These are phyloP conservation scores for Monopterus albus DNA, from an alignment of 2,113 vertebrate species.

Conservation along the genomic window DNA sequence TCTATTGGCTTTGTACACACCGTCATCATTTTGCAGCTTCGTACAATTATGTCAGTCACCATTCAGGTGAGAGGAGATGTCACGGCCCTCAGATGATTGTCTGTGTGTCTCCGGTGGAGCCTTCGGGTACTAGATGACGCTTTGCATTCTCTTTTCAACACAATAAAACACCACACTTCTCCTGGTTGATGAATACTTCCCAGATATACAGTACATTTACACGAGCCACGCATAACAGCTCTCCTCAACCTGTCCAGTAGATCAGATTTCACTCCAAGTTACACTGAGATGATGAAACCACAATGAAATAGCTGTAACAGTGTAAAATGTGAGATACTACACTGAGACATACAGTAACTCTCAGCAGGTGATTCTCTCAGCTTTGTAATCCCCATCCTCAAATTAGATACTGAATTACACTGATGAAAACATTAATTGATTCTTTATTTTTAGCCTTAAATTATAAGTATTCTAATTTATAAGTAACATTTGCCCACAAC, in stretches of 20 bases:
- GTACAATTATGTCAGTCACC: conserved; percentile 62
- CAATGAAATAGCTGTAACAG: conserved; percentile 8
- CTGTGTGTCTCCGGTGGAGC: conserved; percentile 18
- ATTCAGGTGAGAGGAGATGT: conserved; percentile 37
- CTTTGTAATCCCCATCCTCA: not conserved
- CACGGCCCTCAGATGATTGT: conserved; percentile 51
- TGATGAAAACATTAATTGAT: too few species aligned
- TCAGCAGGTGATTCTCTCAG: conserved; percentile 4
- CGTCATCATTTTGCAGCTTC: conserved; percentile 51
- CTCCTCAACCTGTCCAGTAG: not conserved
- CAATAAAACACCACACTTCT: not conserved
- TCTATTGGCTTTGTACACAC: conserved; percentile 28
- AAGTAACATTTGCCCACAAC: too few species aligned
- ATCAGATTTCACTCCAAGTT: not conserved
- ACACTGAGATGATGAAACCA: conserved; percentile 35
- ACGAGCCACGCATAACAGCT: not conserved
- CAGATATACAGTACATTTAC: not conserved
- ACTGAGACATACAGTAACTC: not conserved
- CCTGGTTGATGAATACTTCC: not conserved
- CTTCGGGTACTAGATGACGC: conserved; percentile 20
- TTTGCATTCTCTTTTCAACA: conserved; percentile 5
- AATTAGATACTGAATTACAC: not conserved
- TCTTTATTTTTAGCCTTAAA: not conserved
- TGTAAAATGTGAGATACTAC: not conserved
- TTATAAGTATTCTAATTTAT: too few species aligned